Conservation (phyloP, 1,140 invertebrate genomes). For the Pectinophora gossypiella region DNA sequence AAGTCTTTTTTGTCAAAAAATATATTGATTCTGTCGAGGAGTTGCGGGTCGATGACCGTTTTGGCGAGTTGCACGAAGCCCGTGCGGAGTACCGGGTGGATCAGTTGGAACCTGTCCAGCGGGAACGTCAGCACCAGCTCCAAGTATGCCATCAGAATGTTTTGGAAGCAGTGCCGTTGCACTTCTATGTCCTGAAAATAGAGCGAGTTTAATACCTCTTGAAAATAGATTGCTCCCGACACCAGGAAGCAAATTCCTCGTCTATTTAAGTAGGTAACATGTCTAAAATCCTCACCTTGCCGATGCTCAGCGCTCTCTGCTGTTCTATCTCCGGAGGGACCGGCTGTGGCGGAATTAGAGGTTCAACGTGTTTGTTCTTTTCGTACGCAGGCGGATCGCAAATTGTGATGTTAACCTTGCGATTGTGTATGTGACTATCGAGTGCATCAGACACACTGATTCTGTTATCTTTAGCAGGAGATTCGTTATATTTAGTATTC, state of each 20-base stretch:
- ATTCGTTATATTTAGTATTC: conserved; percentile 23
- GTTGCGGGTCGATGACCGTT: conserved; percentile 69
- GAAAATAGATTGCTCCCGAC: neutral
- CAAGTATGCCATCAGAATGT: conserved; percentile 77
- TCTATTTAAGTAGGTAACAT: too few species aligned
- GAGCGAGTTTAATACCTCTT: neutral
- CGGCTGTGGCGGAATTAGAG: conserved; percentile 74
- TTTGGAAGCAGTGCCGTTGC: conserved; percentile 74
- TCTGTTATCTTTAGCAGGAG: conserved; percentile 34
- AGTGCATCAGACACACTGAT: conserved; percentile 18
- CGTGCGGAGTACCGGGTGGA: conserved; percentile 71
- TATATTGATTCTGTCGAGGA: conserved; percentile 67
- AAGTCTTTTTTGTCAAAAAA: conserved; percentile 69
- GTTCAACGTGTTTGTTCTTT: conserved; percentile 66
- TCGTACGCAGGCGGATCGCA: conserved; percentile 75
- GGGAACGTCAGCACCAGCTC: conserved; percentile 76
- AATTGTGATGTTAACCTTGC: conserved; percentile 73
- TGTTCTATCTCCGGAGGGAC: conserved; percentile 84
- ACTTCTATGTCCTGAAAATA: conserved; percentile 73
- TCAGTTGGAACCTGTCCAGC: conserved; percentile 71
- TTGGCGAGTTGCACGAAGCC: conserved; percentile 76
- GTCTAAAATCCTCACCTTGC: conserved; percentile 79
- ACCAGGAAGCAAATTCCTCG: neutral
- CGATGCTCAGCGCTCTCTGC: conserved; percentile 85
- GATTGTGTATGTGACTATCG: conserved; percentile 54